phyloP scores from a whole-genome alignment of 2,113 vertebrate species.

The Laticauda laticaudata region DNA sequence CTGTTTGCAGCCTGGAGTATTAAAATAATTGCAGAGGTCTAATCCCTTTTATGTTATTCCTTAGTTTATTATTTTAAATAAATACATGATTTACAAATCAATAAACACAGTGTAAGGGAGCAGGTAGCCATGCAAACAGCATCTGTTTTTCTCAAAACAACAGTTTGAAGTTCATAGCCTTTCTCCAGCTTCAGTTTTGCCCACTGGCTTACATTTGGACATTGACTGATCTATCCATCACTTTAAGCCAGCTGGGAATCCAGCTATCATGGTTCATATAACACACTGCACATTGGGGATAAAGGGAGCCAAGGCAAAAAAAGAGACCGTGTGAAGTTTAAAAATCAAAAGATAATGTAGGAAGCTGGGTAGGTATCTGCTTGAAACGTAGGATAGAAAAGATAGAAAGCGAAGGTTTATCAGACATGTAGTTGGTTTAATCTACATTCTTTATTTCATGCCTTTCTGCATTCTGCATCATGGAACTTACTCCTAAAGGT shows the following conservation, averaged over 20 bases:
- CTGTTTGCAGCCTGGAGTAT: neutral
- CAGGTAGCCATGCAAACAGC: neutral
- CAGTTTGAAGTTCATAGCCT: neutral
- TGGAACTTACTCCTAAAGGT: neutral
- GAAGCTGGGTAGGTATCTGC: neutral
- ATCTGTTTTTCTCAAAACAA: neutral
- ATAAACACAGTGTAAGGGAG: neutral
- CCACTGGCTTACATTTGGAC: neutral
- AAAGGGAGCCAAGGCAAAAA: neutral
- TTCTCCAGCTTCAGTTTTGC: neutral
- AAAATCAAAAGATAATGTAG: neutral
- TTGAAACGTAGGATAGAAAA: neutral
- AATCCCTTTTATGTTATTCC: neutral
- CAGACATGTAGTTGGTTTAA: neutral
- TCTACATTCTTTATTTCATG: neutral
- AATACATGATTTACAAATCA: neutral
- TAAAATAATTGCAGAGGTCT: neutral
- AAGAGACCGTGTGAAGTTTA: neutral
- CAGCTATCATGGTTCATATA: neutral
- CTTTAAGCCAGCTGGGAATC: neutral
- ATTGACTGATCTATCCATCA: neutral
- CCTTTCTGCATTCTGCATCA: neutral
- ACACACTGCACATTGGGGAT: neutral
- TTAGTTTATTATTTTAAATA: neutral
- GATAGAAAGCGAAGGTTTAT: neutral